Evolutionary conservation across 2,113 vertebrate species (phyloP), one percentile per base, ranked within the genome.

Genomic region (Alligator sinensis): DNA sequence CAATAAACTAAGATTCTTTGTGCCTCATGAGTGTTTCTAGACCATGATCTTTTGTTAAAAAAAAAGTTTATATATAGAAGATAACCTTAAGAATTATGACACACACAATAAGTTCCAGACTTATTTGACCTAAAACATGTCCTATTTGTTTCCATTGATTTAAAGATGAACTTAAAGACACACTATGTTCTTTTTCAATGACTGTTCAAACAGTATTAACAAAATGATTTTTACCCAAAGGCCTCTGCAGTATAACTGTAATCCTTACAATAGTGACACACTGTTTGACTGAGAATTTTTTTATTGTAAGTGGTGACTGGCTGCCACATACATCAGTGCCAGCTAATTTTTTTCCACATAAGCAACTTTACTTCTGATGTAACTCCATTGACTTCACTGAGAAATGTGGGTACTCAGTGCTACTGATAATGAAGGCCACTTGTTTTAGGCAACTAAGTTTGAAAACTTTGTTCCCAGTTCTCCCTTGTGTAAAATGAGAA

Each of bases 361-460:
- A 30, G 47, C 62, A 92, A 90, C 84, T 94, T 95, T 93, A 90
- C 38, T 64, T 19, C 89, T 61, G 80, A 59, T 55, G 88, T 92
- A 80, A 85, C 30, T 47, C 89, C 80, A 87, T 7, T 93, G 74
- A 85, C 62, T 82, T 61, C 66, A 75, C 11, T 27, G 47, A 57
- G 17, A 95, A 87, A 8, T n/a, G 5, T 38, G 25, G 8, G 1
- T 77, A 90, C 59, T 79, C 54, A 77, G 14, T 15, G 84, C 55
- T 60, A 74, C 84, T 59, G 19, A 61, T 0, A 80, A 11, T 30
- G 92, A 91, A 90, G 60, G n/a, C 6, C 7, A 47, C 24, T 78
- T 84, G 22, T 18, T 72, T 72, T 38, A 38, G 68, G 2, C 11
- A 72, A 72, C 28, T 11, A 88, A 64, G 9, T 55, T 68, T 38